Conservation (phyloP, 2,888 invertebrate genomes). For the Cephus pulcher region DNA sequence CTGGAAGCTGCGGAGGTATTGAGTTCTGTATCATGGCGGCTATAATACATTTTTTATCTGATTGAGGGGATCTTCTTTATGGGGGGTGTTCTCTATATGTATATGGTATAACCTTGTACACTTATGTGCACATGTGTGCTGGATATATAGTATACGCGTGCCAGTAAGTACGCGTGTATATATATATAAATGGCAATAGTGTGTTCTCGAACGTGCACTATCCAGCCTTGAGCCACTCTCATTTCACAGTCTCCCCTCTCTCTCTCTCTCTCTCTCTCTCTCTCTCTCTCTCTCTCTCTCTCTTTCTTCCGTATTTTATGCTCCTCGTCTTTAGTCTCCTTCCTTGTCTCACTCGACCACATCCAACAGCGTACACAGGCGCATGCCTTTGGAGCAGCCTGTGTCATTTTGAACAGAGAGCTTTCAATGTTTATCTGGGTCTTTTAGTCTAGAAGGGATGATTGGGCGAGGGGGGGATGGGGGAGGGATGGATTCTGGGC, state of each 20-base stretch:
- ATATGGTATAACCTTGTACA: conserved; percentile 13
- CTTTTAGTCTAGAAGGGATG: background rate
- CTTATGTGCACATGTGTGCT: conserved; percentile 26
- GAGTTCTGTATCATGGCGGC: conserved; percentile 66
- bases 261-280: conserved; percentile 14
- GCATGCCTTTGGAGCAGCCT: background rate
- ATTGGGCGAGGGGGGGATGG: background rate
- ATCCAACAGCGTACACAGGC: background rate
- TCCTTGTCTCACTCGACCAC: background rate
- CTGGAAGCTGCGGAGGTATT: conserved; percentile 58
- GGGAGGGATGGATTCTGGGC: background rate
- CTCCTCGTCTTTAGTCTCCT: background rate
- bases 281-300: conserved; percentile 13
- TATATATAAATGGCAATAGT: background rate
- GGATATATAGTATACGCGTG: conserved; percentile 26
- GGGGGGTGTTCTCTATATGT: conserved; percentile 53
- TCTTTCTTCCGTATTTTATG: conserved; percentile 10
- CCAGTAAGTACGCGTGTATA: background rate
- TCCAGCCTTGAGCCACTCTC: conserved; percentile 11
- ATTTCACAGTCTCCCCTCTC: conserved; percentile 29
- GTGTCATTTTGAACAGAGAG: background rate
- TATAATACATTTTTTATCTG: conserved; percentile 68
- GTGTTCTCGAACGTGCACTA: background rate
- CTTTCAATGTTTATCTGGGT: background rate
- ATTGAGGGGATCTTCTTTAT: conserved; percentile 66